Percentiles rank a stretch among this genome's conserved stretches.
Evolutionary conservation across 92 coral and sea anemone genomes (phyloP).

Genomic region (Parazoanthus atlanticus): DNA sequence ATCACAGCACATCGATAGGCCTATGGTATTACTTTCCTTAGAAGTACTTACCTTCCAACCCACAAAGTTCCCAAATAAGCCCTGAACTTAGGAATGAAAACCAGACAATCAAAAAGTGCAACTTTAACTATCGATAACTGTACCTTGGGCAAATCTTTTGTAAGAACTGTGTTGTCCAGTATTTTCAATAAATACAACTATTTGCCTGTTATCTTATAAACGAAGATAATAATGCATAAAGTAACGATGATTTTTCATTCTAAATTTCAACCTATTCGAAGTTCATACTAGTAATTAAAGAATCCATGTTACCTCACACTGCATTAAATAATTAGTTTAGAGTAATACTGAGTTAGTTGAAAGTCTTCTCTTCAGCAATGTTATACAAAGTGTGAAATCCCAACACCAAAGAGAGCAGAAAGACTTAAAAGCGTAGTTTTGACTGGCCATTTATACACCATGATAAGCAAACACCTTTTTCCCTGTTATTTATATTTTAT

Average conservation of each 20-base stretch:
- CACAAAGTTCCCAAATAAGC: not conserved
- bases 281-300: not conserved
- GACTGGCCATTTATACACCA: too few relatives aligned
- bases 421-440: too few relatives aligned
- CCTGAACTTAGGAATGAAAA: not conserved
- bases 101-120: not conserved
- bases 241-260: not conserved
- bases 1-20: not conserved
- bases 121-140: not conserved
- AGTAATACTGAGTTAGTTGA: not conserved
- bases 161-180: not conserved
- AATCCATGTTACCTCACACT: conserved; percentile 14
- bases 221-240: not conserved
- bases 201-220: not conserved
- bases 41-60: not conserved
- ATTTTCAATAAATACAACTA: too few relatives aligned
- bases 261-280: not conserved
- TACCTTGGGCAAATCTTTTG: not conserved
- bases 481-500: too few relatives aligned
- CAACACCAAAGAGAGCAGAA: not conserved
- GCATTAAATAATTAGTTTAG: not conserved
- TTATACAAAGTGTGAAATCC: not conserved
- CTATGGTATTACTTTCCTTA: not conserved
- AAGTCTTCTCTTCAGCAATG: not conserved
- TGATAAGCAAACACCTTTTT: too few relatives aligned